Base-by-base conservation (phyloP, 2,888 invertebrate genomes). In the Mimachlamys varia region DNA sequence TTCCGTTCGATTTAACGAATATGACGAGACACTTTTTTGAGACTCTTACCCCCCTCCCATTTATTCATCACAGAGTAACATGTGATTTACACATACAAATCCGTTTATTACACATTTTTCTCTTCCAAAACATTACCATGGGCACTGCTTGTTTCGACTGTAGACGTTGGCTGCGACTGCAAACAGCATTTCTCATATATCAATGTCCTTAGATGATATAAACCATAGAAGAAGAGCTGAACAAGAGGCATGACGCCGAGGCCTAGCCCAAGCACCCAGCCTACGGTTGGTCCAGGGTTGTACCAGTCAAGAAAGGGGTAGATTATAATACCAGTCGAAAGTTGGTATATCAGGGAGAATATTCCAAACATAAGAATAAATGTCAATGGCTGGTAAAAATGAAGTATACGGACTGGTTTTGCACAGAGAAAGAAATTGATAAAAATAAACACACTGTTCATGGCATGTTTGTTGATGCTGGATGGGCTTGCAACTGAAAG, bases 351-450 rank as follows among this genome's bases (percentile, higher is more conserved):
- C 62, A 62, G 12, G 22, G 62, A n/a, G 22, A 62, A 62, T n/a
- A 22, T 22, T 10, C 62, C 62, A n/a, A 19, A 62, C 22, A 62
- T 22, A 10, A 22, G 19, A n/a, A 62, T 27, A n/a, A 62, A 62
- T n/a, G 22, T 22, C n/a, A 62, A n/a, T 2, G n/a, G n/a, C 62
- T 62, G 62, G 62, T 62, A 62, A 27, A 62, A 62, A 62, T 62
- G 62, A 10, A 62, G 27, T 10, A 62, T 22, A 7, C 62, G 62
- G 27, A 62, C 62, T 15, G 62, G 62, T n/a, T 62, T 62, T 22
- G 62, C 62, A 62, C 62, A 62, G 62, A 62, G 62, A 22, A 62
- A 62, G 22, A 62, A 62, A 27, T 62, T 62, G 62, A 62, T 62
- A 22, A 62, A 62, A 27, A 62, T 62, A 22, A 62, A 62, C 5